Percentiles rank a stretch among this genome's conserved stretches.
phyloP scores from a whole-genome alignment of 2,888 invertebrate genomes.

The Polydrusus pterygomalis region DNA sequence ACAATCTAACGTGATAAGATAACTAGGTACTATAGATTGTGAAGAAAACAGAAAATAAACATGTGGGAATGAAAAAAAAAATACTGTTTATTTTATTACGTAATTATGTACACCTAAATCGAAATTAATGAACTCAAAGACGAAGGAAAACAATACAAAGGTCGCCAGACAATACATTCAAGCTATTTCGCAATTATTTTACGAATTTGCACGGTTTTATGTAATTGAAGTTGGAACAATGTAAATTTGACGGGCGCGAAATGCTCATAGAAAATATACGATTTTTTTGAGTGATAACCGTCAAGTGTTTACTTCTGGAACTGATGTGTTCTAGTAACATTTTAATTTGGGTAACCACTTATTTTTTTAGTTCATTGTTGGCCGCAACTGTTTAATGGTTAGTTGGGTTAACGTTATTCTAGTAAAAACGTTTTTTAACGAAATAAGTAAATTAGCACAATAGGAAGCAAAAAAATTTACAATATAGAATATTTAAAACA shows the following conservation, averaged over 20 bases:
- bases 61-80: background rate
- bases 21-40: no score
- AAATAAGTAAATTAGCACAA: no score
- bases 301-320: background rate
- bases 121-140: slow-evolving; percentile 19
- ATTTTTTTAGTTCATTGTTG: background rate
- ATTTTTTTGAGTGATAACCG: background rate
- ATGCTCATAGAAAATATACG: slow-evolving; percentile 11
- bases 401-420: no score
- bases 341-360: background rate
- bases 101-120: slow-evolving; percentile 7
- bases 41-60: no score
- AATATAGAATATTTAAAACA: no score
- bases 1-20: no score
- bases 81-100: background rate
- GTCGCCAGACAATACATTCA: slow-evolving; percentile 1
- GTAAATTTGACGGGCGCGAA: slow-evolving; percentile 10
- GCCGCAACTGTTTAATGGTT: no score
- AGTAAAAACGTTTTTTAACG: no score
- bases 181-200: slow-evolving; percentile 22
- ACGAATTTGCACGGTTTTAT: slow-evolving; percentile 21
- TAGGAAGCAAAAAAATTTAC: no score
- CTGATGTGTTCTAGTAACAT: background rate
- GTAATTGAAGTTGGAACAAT: slow-evolving; percentile 18
- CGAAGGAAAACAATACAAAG: slow-evolving; percentile 3